A percentile compares a stretch with the other conserved stretches of the same genome.
These are phyloP conservation scores for Hydrotaea diabolus DNA, from an alignment of 2,888 invertebrate species.

Conservation along the genomic window DNA sequence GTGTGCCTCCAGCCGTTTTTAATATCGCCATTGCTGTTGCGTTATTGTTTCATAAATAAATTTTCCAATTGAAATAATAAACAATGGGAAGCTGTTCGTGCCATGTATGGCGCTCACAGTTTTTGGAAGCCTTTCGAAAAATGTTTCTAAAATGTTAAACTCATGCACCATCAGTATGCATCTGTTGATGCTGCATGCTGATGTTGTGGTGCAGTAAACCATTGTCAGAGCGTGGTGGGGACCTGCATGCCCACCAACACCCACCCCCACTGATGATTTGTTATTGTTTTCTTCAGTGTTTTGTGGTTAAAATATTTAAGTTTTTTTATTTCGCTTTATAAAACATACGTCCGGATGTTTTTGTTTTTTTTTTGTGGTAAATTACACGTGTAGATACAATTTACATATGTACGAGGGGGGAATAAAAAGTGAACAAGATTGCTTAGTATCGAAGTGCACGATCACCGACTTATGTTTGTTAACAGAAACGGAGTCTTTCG, in stretches of 20 bases:
- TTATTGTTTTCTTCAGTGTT: conserved; percentile 1
- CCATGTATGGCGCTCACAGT: not conserved
- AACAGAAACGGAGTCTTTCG: too few relatives aligned
- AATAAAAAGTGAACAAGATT: too few relatives aligned
- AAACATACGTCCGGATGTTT: not conserved
- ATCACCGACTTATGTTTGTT: too few relatives aligned
- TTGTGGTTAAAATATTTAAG: conserved; percentile 7
- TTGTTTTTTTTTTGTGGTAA: conserved; percentile 15
- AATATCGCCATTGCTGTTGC: too few relatives aligned
- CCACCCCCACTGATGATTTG: conserved; percentile 14
- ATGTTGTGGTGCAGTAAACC: too few relatives aligned
- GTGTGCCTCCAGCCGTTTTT: too few relatives aligned
- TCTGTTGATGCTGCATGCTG: too few relatives aligned
- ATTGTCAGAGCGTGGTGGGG: too few relatives aligned
- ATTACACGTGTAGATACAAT: not conserved
- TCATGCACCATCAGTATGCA: too few relatives aligned
- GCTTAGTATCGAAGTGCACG: too few relatives aligned
- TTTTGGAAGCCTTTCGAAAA: not conserved
- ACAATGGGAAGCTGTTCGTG: not conserved
- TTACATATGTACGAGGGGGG: not conserved
- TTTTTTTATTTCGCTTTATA: not conserved
- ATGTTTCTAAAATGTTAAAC: not conserved
- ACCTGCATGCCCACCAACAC: not conserved
- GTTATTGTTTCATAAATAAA: not conserved
- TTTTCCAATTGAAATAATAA: not conserved